Evolutionary conservation across 2,888 invertebrate genomes (phyloP), one percentile per base, ranked within the genome.

Genomic region (Ashinkailepas kermadecensis): DNA sequence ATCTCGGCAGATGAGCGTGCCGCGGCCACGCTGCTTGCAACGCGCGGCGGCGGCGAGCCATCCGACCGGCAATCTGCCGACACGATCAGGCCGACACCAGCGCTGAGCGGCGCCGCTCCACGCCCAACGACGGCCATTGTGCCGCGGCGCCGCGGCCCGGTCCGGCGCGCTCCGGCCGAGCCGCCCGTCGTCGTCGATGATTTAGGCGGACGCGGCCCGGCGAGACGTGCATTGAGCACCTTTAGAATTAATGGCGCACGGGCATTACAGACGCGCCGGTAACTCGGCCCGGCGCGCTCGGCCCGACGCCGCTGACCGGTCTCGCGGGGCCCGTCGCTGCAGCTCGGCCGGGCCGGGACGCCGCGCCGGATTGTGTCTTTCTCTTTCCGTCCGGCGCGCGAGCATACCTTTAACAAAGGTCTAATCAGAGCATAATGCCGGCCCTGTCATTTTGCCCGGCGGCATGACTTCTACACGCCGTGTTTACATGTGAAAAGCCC

Each of bases 331-430:
- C 1, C 39, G 39, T 39, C 39, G 39, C 39, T 39, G 39, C 39
- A 39, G 39, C 2, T 39, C 39, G 39, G 39, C 39, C 39, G 39
- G 2, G 39, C 39, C 39, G 39, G 39, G 2, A 1, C 39, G 39
- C 39, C 39, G 39, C 59, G 11, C 59, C 7, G 1, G 7, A 59
- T 59, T 15, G 15, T 15, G 3, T 59, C 59, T 13, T 58, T 11
- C 59, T 59, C 59, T 59, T 2, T 59, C 59, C 59, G 59, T 15
- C 23, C 10, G 67, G 59, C 59, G 67, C 10, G 67, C 9, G 23
- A n/a, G 67, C n/a, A 23, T 67, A 13, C 67, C 23, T 67, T 11
- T 23, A 67, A 67, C 67, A 67, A 67, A 67, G 67, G 67, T 67
- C 67, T 67, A 67, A 67, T 67, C 67, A 67, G 67, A 15, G 23